phyloP scores from a whole-genome alignment of 2,888 invertebrate species.

The Drosophila paramelanica region DNA sequence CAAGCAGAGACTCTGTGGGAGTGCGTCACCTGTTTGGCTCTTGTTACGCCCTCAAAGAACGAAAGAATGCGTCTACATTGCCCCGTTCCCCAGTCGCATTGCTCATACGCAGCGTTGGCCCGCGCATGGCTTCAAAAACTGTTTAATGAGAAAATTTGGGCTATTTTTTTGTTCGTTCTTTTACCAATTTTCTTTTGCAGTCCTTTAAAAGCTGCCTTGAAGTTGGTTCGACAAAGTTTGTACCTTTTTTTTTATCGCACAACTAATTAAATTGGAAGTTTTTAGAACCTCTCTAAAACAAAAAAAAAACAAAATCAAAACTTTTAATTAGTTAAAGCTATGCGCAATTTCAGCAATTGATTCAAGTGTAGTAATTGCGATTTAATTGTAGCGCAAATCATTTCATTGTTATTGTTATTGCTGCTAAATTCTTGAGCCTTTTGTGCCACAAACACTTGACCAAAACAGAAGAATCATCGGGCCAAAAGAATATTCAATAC shows the following conservation, averaged over 20 bases:
- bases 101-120: constrained; percentile 52
- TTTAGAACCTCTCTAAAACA: constrained; percentile 1
- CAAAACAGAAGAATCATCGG: constrained; percentile 55
- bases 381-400: constrained; percentile 52
- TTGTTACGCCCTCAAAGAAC: constrained; percentile 17
- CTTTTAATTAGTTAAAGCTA: constrained; percentile 54
- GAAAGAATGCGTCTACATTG: constrained; percentile 3
- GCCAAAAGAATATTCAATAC: constrained; percentile 46
- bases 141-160: constrained; percentile 41
- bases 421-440: constrained; percentile 38
- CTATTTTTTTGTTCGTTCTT: constrained; percentile 2
- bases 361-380: constrained; percentile 46
- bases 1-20: constrained; percentile 18
- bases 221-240: constrained; percentile 29
- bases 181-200: constrained; percentile 2
- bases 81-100: constrained; percentile 9
- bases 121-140: constrained; percentile 43
- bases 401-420: constrained; percentile 24
- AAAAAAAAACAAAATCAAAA: constrained; percentile 15
- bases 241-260: constrained; percentile 28
- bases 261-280: constrained; percentile 51
- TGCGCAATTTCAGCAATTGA: constrained; percentile 13
- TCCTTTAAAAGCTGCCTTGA: constrained; percentile 44
- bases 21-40: constrained; percentile 36
- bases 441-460: constrained; percentile 54